Percentiles rank a stretch among this genome's conserved stretches.
phyloP scores from a whole-genome alignment of 2,113 vertebrate genomes.

The Cryptomyrus ogoouensis region DNA sequence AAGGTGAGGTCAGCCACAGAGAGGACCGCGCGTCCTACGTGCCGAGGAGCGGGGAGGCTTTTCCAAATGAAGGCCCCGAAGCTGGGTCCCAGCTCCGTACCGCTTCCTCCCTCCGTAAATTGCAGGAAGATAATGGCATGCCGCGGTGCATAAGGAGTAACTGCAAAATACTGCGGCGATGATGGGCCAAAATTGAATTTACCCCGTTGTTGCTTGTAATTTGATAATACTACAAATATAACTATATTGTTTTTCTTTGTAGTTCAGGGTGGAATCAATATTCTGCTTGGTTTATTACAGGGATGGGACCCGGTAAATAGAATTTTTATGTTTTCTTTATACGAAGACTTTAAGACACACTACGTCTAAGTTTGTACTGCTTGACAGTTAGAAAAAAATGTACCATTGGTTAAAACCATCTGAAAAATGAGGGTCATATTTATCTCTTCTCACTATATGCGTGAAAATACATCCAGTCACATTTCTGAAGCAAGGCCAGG shows the following conservation, averaged over 20 bases:
- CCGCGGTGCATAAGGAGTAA: constrained; percentile 48
- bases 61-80: constrained; percentile 3
- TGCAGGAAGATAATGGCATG: neutral
- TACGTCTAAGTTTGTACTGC: constrained; percentile 63
- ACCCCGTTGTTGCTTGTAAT: constrained; percentile 62
- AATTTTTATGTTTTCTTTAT: constrained; percentile 71
- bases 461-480: constrained; percentile 62
- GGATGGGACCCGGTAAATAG: constrained; percentile 66
- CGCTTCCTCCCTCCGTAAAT: neutral
- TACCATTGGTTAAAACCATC: constrained; percentile 62
- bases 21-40: constrained; percentile 27
- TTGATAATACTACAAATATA: constrained; percentile 67
- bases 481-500: constrained; percentile 48
- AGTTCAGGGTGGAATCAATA: constrained; percentile 70
- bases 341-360: constrained; percentile 69
- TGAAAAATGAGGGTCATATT: constrained; percentile 59
- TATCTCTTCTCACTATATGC: constrained; percentile 48
- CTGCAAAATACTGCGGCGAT: constrained; percentile 45
- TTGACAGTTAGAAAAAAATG: constrained; percentile 58
- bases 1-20: constrained; percentile 35
- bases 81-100: neutral
- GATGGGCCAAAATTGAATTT: constrained; percentile 60
- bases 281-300: constrained; percentile 71
- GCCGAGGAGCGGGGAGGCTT: constrained; percentile 9
- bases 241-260: constrained; percentile 64